Percentiles rank a stretch among this genome's conserved stretches.
Evolutionary conservation across 2,113 vertebrate species (phyloP).

Genomic region (Aleadryas rufinucha): DNA sequence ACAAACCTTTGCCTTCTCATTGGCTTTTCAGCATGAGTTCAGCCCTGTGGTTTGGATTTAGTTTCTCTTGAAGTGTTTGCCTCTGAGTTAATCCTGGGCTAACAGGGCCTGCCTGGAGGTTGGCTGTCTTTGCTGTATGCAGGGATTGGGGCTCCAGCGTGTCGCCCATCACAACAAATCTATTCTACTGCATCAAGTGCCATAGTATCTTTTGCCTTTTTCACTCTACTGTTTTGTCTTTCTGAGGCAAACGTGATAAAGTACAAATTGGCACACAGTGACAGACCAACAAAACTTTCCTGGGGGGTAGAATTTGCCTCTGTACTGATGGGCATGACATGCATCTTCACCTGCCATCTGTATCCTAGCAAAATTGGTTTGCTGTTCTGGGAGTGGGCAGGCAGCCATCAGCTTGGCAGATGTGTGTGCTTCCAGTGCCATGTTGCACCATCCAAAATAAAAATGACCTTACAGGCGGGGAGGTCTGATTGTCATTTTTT

Average conservation of each 20-base stretch:
- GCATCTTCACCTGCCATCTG: background rate
- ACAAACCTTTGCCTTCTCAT: background rate
- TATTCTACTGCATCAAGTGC: background rate
- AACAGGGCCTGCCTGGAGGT: background rate
- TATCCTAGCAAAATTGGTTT: background rate
- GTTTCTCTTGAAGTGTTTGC: background rate
- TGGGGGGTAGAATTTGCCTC: background rate
- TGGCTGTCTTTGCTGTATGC: background rate
- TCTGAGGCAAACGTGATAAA: background rate
- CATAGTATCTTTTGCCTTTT: background rate
- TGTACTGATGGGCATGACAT: background rate
- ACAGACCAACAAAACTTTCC: background rate
- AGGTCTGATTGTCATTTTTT: background rate
- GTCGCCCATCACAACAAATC: background rate
- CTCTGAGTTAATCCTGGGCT: background rate
- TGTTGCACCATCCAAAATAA: background rate
- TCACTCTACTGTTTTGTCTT: background rate
- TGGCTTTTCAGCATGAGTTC: background rate
- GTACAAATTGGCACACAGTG: background rate
- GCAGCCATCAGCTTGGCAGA: background rate
- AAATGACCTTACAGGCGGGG: background rate
- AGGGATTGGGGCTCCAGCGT: background rate
- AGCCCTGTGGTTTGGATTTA: background rate
- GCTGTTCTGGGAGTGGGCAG: background rate
- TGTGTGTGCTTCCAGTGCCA: background rate